phyloP scores from a whole-genome alignment of 30 jellyfish, hydroid and myxozoan genomes.

The Euphysa ruthae region DNA sequence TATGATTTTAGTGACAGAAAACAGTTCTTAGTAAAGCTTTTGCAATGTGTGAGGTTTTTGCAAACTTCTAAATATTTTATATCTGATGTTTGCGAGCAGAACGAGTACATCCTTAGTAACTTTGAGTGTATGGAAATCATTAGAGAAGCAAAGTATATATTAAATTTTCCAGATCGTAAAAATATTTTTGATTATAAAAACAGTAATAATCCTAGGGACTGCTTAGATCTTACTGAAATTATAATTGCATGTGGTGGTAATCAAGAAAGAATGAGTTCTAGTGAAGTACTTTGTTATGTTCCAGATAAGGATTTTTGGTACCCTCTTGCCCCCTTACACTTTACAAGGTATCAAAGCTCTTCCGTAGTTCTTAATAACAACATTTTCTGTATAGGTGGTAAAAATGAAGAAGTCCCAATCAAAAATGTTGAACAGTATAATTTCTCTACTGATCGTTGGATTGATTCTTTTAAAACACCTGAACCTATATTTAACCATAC shows the following conservation, averaged over 20 bases:
- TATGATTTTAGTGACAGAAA: slow-evolving; percentile 38
- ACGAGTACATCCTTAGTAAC: slow-evolving; percentile 38
- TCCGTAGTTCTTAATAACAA: slow-evolving; percentile 37
- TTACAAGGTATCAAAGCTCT: slow-evolving; percentile 45
- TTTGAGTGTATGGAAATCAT: slow-evolving; percentile 36
- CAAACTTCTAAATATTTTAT: slow-evolving; percentile 59
- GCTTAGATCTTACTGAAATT: slow-evolving; percentile 36
- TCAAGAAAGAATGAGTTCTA: slow-evolving; percentile 84
- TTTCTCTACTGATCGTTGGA: slow-evolving; percentile 69
- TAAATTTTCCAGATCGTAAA: slow-evolving; percentile 60
- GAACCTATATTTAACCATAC: slow-evolving; percentile 60
- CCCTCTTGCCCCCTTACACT: slow-evolving; percentile 75
- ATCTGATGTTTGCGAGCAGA: slow-evolving; percentile 60
- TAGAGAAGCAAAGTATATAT: slow-evolving; percentile 44
- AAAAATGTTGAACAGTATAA: slow-evolving; percentile 47
- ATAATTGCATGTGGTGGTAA: slow-evolving; percentile 78
- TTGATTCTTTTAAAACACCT: slow-evolving; percentile 32
- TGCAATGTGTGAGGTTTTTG: slow-evolving; percentile 60
- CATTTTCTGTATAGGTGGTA: slow-evolving; percentile 78
- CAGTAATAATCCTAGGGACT: slow-evolving; percentile 29
- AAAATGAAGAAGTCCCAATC: slow-evolving; percentile 33
- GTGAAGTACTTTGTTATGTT: slow-evolving; percentile 78
- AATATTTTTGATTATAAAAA: slow-evolving; percentile 1
- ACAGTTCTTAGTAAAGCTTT: slow-evolving; percentile 16
- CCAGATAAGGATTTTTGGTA: slow-evolving; percentile 92